phyloP scores from a whole-genome alignment of 2,113 vertebrate species.

The Monarcha castaneiventris region DNA sequence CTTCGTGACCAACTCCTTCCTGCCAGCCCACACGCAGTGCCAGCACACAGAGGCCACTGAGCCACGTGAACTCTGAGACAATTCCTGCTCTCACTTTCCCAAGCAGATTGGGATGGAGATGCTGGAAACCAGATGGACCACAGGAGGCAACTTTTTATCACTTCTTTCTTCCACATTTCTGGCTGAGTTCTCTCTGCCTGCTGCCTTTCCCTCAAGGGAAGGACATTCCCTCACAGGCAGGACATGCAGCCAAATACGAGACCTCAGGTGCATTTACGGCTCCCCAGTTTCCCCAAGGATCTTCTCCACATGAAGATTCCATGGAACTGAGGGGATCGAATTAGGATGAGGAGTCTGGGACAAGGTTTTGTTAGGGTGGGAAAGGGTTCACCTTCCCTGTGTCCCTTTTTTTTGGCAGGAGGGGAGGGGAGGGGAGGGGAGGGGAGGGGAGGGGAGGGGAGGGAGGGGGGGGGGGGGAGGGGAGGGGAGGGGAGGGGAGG shows the following conservation, averaged over 20 bases:
- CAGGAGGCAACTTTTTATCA: not conserved
- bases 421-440: not conserved
- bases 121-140: not conserved
- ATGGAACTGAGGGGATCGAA: rapidly evolving
- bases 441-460: too few relatives aligned
- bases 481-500: not conserved
- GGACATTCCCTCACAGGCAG: not conserved
- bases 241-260: rapidly evolving
- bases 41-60: too few relatives aligned
- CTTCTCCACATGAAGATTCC: not conserved
- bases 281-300: not conserved
- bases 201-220: not conserved
- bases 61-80: not conserved
- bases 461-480: too few relatives aligned
- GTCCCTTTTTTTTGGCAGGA: not conserved
- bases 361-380: not conserved
- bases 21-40: not conserved
- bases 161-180: not conserved
- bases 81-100: not conserved
- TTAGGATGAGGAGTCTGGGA: rapidly evolving
- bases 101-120: not conserved
- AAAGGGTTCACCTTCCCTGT: not conserved
- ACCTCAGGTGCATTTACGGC: too few relatives aligned
- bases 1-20: not conserved
- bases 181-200: not conserved